Conservation (phyloP, 2,797 vertebrate genomes). For the Tadarida brasiliensis region DNA sequence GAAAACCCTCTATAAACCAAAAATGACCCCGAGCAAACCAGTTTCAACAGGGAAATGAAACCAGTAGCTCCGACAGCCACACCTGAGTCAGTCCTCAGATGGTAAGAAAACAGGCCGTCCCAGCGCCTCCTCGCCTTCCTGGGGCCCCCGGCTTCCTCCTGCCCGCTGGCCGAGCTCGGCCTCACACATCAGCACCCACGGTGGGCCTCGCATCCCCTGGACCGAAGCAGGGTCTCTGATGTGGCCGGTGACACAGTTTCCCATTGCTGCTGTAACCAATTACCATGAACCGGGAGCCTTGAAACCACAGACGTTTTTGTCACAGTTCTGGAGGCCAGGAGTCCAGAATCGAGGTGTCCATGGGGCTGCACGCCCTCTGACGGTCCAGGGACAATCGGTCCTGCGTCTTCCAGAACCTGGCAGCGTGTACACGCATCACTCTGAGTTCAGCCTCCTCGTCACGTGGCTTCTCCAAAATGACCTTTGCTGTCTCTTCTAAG, state of each 20-base stretch:
- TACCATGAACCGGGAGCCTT: rapidly evolving
- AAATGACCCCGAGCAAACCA: background rate
- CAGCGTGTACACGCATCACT: rapidly evolving
- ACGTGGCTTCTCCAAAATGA: background rate
- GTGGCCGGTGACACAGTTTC: rapidly evolving
- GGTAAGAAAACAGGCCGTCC: background rate
- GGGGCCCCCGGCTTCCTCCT: background rate
- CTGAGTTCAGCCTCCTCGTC: background rate
- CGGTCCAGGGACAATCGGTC: rapidly evolving
- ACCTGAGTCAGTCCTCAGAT: background rate
- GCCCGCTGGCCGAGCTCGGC: background rate
- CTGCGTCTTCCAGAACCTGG: background rate
- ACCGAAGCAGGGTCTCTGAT: rapidly evolving
- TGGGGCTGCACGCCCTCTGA: rapidly evolving
- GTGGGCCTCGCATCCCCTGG: background rate
- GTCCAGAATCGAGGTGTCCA: background rate
- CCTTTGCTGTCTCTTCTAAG: background rate
- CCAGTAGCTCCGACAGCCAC: background rate
- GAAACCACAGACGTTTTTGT: background rate
- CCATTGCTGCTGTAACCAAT: background rate
- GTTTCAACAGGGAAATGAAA: background rate
- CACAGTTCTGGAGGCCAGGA: background rate
- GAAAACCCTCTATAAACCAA: background rate
- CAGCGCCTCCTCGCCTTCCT: rapidly evolving
- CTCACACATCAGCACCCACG: rapidly evolving